phyloP scores from a whole-genome alignment of 1,140 invertebrate genomes.

The Lepidurus packardi region DNA sequence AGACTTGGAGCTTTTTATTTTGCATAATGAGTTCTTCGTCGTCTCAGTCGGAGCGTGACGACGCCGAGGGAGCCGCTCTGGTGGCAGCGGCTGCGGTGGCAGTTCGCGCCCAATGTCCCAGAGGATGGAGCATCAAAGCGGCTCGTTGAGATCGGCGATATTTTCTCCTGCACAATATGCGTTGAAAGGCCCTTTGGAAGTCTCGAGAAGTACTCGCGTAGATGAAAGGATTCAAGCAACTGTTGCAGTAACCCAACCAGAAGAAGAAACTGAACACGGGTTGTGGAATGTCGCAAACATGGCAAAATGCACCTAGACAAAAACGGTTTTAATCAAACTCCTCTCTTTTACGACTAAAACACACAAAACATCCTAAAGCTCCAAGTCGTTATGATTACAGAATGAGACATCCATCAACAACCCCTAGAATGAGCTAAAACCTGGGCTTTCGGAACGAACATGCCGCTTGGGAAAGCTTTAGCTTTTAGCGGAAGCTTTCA shows the following conservation, averaged over 20 bases:
- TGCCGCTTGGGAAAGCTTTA: neutral
- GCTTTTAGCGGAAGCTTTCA: too few relatives aligned
- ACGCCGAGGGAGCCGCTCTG: neutral
- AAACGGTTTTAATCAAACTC: constrained; percentile 5
- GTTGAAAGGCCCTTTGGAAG: constrained; percentile 52
- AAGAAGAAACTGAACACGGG: constrained; percentile 53
- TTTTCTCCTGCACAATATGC: constrained; percentile 43
- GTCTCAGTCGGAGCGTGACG: constrained; percentile 1
- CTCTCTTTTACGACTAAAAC: too few relatives aligned
- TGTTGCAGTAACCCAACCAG: constrained; percentile 68
- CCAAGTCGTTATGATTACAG: neutral
- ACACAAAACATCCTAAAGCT: too few relatives aligned
- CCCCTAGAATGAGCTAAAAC: too few relatives aligned
- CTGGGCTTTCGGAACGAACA: too few relatives aligned
- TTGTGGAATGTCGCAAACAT: constrained; percentile 45
- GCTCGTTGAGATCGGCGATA: constrained; percentile 26
- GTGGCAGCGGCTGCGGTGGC: neutral
- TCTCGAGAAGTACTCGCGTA: constrained; percentile 56
- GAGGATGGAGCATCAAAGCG: neutral
- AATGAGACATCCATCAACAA: neutral
- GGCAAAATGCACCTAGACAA: constrained; percentile 47
- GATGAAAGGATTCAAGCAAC: constrained; percentile 63
- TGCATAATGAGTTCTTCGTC: neutral
- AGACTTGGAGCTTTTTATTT: neutral
- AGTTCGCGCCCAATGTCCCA: constrained; percentile 11